Percentiles rank a stretch among this genome's conserved stretches.
Evolutionary conservation across 2,888 invertebrate genomes (phyloP).

Genomic region (Erannis defoliaria): DNA sequence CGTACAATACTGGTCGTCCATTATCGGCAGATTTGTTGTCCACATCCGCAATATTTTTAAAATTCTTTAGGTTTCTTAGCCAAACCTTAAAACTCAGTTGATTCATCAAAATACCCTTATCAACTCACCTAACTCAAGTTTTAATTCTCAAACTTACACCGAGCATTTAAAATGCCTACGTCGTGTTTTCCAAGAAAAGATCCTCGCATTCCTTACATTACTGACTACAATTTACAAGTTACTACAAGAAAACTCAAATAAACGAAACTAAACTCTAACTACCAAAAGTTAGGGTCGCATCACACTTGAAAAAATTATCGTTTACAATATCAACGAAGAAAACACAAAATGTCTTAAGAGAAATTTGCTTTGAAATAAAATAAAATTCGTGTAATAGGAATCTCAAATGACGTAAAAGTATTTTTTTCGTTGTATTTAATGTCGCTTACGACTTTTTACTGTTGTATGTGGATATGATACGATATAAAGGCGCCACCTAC

Average conservation of each 20-base stretch:
- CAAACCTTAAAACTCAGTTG: neutral
- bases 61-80: neutral
- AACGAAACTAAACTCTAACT: conserved; percentile 21
- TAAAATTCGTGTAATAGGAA: neutral
- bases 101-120: conserved; percentile 13
- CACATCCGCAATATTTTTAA: too few relatives aligned
- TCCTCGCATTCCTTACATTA: conserved; percentile 23
- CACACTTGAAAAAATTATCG: conserved; percentile 6
- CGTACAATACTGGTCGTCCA: too few relatives aligned
- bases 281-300: conserved; percentile 8
- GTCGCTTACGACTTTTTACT: neutral
- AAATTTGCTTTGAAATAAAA: neutral
- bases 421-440: neutral
- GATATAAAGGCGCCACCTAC: conserved; percentile 39
- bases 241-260: conserved; percentile 22
- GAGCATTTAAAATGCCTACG: conserved; percentile 36
- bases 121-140: conserved; percentile 22
- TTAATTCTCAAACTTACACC: conserved; percentile 22
- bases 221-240: conserved; percentile 21
- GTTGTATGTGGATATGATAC: neutral
- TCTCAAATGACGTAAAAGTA: neutral
- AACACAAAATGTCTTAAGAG: neutral
- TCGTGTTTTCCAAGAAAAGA: conserved; percentile 36
- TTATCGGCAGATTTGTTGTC: too few relatives aligned
- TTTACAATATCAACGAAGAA: neutral